phyloP scores from a whole-genome alignment of 92 coral and sea anemone species.

The Meandrina meandrites region DNA sequence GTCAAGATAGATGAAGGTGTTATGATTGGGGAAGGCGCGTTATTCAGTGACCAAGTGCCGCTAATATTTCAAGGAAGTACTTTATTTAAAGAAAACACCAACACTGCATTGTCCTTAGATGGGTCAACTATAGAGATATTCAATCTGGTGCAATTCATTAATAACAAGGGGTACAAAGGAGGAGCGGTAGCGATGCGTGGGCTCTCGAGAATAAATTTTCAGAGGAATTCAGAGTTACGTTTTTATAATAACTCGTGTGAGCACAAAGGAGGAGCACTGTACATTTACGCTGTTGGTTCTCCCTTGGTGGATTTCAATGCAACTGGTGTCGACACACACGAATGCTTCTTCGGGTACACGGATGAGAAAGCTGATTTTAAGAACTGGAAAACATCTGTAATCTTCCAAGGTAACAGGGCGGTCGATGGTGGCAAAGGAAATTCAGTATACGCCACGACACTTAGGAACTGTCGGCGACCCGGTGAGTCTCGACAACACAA shows the following conservation, averaged over 20 bases:
- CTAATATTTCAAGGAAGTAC: slow-evolving; percentile 54
- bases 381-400: slow-evolving; percentile 67
- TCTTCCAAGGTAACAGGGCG: slow-evolving; percentile 72
- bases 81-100: slow-evolving; percentile 50
- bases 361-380: slow-evolving; percentile 38
- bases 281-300: slow-evolving; percentile 82
- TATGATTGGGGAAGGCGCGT: slow-evolving; percentile 80
- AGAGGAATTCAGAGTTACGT: slow-evolving; percentile 52
- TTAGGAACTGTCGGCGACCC: slow-evolving; percentile 71
- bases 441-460: slow-evolving; percentile 88
- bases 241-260: slow-evolving; percentile 66
- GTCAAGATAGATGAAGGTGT: slow-evolving; percentile 29
- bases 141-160: slow-evolving; percentile 54
- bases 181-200: slow-evolving; percentile 94
- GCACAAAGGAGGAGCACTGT: slow-evolving; percentile 90
- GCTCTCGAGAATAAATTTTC: slow-evolving; percentile 55
- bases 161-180: slow-evolving; percentile 78
- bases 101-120: slow-evolving; percentile 86
- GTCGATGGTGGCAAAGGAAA: slow-evolving; percentile 47
- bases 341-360: slow-evolving; percentile 75
- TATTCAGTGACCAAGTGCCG: slow-evolving; percentile 82
- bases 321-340: slow-evolving; percentile 64
- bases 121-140: slow-evolving; percentile 58
- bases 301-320: slow-evolving; percentile 79
- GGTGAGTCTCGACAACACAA: slow-evolving; percentile 69